Evolutionary conservation across 2,888 invertebrate species (phyloP), one percentile per base, ranked within the genome.

Genomic region (Nyleta sp.): DNA sequence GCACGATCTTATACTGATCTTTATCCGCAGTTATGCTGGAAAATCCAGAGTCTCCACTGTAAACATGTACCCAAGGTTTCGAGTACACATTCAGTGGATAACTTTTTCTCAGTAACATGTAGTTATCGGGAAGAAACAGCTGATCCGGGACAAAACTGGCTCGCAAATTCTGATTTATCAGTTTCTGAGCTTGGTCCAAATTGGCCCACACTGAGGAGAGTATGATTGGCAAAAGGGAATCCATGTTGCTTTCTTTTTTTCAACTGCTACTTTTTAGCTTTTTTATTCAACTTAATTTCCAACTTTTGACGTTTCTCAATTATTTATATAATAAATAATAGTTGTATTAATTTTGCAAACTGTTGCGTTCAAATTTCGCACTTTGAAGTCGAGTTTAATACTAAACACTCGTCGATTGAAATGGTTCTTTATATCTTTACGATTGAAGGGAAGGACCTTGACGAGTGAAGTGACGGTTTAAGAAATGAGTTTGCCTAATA

Each of bases 181-280:
- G 15, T 33, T 31, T 40, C 84, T 95, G 95, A 0, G 72, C 64
- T 17, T 52, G 92, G 40, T 93, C 94, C 89, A 93, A 92, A 86
- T 96, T 95, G 87, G 96, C 95, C 95, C 95, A 96, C 95, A 95
- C 96, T 88, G 96, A 95, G 80, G 96, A 95, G 91, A 95, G 95
- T 90, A 95, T 92, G 91, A 96, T 92, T 78, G 96, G 96, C 83
- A 95, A 94, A 90, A 95, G 92, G 88, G 96, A 95, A 94, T 95
- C 2, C 96, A 96, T 96, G 92, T 93, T 80, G n/a, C n/a, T n/a
- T n/a, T n/a, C n/a, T n/a, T n/a, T 35, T n/a, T n/a, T 18, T 28
- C 28, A 28, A 4, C 3, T 42, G 6, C 28, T 28, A 28, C 28
- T 28, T 28, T 28, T 28, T 28, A n/a, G n/a, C n/a, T n/a, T n/a